These are phyloP conservation scores for Adelognathus sp. DNA, from an alignment of 2,888 invertebrate genomes.

Conservation along the genomic window DNA sequence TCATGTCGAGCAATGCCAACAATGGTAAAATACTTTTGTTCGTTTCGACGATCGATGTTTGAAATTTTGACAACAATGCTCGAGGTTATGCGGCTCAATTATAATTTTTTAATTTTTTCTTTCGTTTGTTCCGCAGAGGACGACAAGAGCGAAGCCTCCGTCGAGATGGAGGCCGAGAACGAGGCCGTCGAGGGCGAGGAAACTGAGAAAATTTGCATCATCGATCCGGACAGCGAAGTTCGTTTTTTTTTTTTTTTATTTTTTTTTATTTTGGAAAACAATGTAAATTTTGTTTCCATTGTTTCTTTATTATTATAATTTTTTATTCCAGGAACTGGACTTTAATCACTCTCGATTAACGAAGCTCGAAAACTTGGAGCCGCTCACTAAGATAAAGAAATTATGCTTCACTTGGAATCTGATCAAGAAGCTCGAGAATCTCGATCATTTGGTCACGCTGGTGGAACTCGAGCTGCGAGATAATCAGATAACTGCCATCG, in stretches of 20 bases:
- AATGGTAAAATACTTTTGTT: slow-evolving; percentile 34
- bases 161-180: slow-evolving; percentile 69
- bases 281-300: no score
- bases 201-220: slow-evolving; percentile 85
- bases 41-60: neutral
- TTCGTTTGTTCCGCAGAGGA: slow-evolving; percentile 60
- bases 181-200: slow-evolving; percentile 73
- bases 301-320: neutral
- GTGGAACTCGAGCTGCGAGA: slow-evolving; percentile 97
- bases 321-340: slow-evolving; percentile 85
- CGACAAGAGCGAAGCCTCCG: slow-evolving; percentile 69
- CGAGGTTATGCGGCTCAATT: slow-evolving; percentile 22
- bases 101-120: neutral
- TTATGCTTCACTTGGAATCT: slow-evolving; percentile 97
- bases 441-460: slow-evolving; percentile 89
- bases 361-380: slow-evolving; percentile 92
- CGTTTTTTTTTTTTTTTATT: slow-evolving; percentile 49
- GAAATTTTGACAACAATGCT: slow-evolving; percentile 13
- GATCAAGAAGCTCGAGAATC: slow-evolving; percentile 96
- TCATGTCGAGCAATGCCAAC: slow-evolving; percentile 55
- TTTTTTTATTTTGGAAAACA: neutral
- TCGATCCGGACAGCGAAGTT: slow-evolving; percentile 85
- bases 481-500: slow-evolving; percentile 96
- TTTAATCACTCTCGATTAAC: slow-evolving; percentile 94
- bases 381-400: slow-evolving; percentile 88